Percentiles rank a stretch among this genome's conserved stretches.
These are phyloP conservation scores for Anguilla japonica DNA, from an alignment of 2,113 vertebrate species.

Conservation along the genomic window DNA sequence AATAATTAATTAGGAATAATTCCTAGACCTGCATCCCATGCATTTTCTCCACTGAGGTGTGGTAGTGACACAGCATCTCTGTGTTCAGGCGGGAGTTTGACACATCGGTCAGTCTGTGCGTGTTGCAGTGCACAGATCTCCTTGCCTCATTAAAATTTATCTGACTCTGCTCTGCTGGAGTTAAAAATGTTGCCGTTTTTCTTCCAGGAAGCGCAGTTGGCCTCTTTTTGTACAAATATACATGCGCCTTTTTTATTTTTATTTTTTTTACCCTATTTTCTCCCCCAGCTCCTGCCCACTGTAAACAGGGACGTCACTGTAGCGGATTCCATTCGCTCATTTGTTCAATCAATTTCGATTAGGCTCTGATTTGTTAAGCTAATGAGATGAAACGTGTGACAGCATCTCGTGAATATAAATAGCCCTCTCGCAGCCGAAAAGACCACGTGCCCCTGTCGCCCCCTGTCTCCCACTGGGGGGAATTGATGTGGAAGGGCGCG, in stretches of 20 bases:
- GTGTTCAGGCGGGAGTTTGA: not conserved
- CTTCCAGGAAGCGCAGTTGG: not conserved
- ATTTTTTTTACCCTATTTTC: not conserved
- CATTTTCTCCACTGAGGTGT: not conserved
- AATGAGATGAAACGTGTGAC: not conserved
- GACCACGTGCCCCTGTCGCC: constrained; percentile 5
- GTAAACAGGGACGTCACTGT: not conserved
- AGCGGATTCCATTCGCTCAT: not conserved
- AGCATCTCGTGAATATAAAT: constrained; percentile 1
- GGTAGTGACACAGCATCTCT: not conserved
- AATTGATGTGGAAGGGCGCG: not conserved
- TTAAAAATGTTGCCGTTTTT: not conserved
- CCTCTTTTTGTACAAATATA: not conserved
- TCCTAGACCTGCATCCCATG: not conserved
- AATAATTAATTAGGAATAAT: not conserved
- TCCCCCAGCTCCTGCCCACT: not conserved
- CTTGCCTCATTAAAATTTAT: not conserved
- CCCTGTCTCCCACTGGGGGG: constrained; percentile 18
- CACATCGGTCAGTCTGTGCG: too few species aligned
- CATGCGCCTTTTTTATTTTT: not conserved
- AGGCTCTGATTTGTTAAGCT: constrained; percentile 6
- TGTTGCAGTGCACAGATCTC: not conserved
- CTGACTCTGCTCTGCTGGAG: too few species aligned
- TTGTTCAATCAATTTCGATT: constrained; percentile 1
- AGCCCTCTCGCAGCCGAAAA: not conserved